Conservation (phyloP, 2,888 invertebrate species). For the Drosophila barbarae region DNA sequence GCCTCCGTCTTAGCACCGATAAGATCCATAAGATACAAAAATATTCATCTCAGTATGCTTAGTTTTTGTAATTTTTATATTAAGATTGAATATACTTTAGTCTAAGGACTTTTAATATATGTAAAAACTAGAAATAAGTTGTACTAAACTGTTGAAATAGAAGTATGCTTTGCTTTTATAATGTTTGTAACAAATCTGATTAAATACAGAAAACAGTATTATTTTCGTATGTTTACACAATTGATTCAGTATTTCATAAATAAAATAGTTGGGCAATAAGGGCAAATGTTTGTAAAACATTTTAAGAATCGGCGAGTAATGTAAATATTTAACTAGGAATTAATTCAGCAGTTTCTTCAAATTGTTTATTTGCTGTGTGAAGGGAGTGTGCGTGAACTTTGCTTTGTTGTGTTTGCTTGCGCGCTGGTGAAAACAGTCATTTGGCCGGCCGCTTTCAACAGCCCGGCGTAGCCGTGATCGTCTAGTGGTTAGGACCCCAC, state of each 20-base stretch:
- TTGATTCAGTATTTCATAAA: background rate
- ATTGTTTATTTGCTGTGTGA: background rate
- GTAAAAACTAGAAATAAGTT: background rate
- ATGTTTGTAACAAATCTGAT: background rate
- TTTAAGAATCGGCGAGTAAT: background rate
- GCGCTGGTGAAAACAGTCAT: slow-evolving; percentile 43
- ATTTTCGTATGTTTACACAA: background rate
- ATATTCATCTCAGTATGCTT: too few relatives aligned
- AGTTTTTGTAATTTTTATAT: too few relatives aligned
- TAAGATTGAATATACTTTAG: too few relatives aligned
- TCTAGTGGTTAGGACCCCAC: slow-evolving; percentile 69
- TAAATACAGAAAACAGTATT: background rate
- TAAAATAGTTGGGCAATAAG: background rate
- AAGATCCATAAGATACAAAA: background rate
- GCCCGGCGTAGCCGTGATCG: slow-evolving; percentile 62
- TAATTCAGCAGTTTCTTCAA: background rate
- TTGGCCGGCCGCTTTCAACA: slow-evolving; percentile 29
- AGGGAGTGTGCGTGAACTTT: slow-evolving; percentile 2
- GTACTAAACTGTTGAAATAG: background rate
- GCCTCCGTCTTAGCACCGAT: background rate
- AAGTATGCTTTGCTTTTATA: background rate
- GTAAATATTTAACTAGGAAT: background rate
- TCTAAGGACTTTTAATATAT: background rate
- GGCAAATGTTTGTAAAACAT: background rate
- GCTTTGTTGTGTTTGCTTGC: slow-evolving; percentile 30